Evolutionary conservation across 2,113 vertebrate genomes (phyloP).

Genomic region (Crotalus helleri): DNA sequence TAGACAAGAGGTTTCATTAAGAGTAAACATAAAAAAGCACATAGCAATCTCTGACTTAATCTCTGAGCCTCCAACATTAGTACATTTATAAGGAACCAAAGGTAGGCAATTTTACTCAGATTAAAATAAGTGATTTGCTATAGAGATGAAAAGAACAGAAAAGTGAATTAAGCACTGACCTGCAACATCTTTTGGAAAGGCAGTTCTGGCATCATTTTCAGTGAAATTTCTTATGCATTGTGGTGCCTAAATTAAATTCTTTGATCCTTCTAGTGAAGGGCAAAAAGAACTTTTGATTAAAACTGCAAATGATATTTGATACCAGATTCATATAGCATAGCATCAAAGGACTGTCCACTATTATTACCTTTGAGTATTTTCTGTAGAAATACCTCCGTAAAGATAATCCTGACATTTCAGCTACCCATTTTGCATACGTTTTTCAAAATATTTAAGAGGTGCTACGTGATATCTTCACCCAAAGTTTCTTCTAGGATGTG

Average conservation of each 20-base stretch:
- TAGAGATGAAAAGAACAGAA: constrained; percentile 36
- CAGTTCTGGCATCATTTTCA: background rate
- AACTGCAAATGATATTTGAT: background rate
- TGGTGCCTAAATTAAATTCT: background rate
- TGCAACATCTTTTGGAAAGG: background rate
- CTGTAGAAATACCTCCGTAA: background rate
- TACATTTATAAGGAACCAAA: constrained; percentile 30
- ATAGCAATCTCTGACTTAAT: background rate
- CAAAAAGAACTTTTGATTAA: background rate
- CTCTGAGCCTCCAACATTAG: constrained; percentile 25
- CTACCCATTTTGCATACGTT: background rate
- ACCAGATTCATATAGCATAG: background rate
- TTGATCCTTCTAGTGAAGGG: background rate
- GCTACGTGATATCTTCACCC: background rate
- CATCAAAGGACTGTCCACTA: background rate
- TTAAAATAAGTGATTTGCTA: constrained; percentile 54
- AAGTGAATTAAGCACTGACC: constrained; percentile 50
- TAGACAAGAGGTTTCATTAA: constrained; percentile 33
- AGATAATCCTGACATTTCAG: background rate
- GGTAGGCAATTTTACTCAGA: constrained; percentile 29
- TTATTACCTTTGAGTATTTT: too few species aligned
- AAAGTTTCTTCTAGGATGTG: background rate
- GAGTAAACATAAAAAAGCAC: constrained; percentile 39
- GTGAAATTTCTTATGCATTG: background rate
- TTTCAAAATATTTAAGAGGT: background rate